These are phyloP conservation scores for Rhopalosiphum padi DNA, from an alignment of 1,140 invertebrate genomes.

Conservation along the genomic window DNA sequence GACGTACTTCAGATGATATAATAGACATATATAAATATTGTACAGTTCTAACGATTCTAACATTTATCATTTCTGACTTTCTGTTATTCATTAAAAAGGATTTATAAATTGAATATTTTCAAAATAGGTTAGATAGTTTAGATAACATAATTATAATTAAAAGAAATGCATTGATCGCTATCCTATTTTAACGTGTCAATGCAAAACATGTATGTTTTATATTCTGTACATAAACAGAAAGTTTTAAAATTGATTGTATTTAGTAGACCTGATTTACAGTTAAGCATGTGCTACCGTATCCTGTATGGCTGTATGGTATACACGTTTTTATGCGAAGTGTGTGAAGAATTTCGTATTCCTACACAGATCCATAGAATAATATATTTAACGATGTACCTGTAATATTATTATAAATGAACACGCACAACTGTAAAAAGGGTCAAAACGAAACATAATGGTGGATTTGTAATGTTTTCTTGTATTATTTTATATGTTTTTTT, in stretches of 20 bases:
- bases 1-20: neutral
- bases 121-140: neutral
- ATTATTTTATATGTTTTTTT: neutral
- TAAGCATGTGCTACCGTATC: neutral
- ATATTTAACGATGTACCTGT: neutral
- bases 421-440: neutral
- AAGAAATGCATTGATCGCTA: neutral
- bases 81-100: neutral
- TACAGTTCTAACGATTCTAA: neutral
- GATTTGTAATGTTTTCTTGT: neutral
- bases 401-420: neutral
- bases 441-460: neutral
- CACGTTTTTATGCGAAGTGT: neutral
- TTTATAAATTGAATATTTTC: neutral
- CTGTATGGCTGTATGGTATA: neutral
- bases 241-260: neutral
- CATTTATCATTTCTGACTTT: neutral
- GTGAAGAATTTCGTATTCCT: neutral
- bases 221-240: neutral
- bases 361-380: neutral
- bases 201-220: neutral
- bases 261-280: neutral
- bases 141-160: neutral
- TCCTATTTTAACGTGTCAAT: neutral
- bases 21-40: neutral